Percentiles rank a stretch among this genome's conserved stretches.
Evolutionary conservation across 2,113 vertebrate genomes (phyloP).

Genomic region (Bettongia penicillata): DNA sequence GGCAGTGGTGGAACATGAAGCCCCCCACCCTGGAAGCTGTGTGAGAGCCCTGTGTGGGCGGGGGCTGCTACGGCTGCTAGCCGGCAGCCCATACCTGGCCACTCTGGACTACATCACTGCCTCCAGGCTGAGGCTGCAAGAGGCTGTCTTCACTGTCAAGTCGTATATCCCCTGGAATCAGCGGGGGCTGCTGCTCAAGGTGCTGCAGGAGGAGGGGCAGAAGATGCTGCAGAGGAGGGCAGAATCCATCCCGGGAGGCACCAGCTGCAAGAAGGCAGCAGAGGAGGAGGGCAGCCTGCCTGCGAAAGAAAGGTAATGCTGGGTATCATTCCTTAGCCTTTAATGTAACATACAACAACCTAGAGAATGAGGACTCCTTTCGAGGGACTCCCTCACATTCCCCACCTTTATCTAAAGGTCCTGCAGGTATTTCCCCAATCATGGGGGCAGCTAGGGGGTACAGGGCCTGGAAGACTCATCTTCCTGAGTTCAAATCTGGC

Average conservation of each 20-base stretch:
- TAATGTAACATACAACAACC: accelerated
- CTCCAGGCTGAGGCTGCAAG: conserved; percentile 88
- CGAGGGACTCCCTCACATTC: neutral
- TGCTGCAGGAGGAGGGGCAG: conserved; percentile 93
- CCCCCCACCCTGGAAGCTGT: conserved; percentile 91
- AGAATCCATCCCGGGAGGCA: neutral
- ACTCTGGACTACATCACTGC: conserved; percentile 95
- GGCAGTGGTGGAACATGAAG: conserved; percentile 88
- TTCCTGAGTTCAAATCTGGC: neutral
- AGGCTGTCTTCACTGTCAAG: conserved; percentile 89
- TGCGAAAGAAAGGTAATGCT: conserved; percentile 82
- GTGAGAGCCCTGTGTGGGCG: conserved; percentile 94
- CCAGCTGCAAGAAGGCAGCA: neutral
- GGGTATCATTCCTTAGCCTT: accelerated
- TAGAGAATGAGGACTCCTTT: neutral
- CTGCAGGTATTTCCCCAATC: neutral
- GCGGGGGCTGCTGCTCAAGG: conserved; percentile 90
- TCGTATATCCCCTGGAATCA: conserved; percentile 95
- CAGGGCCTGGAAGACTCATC: neutral
- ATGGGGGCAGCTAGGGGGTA: neutral
- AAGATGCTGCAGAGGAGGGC: conserved; percentile 88
- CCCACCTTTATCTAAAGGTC: neutral
- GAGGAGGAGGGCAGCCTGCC: neutral
- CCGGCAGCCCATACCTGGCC: conserved; percentile 88
- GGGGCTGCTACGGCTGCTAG: conserved; percentile 91